phyloP scores from a whole-genome alignment of 2,888 invertebrate species.

The Meteorus cinctellus region DNA sequence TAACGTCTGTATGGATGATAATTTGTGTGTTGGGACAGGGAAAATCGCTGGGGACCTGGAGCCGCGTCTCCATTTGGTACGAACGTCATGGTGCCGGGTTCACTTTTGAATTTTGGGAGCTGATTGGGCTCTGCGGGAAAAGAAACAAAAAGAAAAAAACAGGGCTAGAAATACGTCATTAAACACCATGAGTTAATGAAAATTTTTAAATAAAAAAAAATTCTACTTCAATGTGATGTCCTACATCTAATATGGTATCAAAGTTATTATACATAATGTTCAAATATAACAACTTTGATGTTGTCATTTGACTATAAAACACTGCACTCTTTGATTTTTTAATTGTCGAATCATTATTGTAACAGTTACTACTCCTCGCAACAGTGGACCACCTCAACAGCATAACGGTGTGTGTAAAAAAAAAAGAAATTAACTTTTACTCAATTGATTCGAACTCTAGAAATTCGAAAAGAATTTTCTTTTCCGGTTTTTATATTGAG shows the following conservation, averaged over 20 bases:
- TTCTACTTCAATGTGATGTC: constrained; percentile 1
- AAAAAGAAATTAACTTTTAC: too few relatives aligned
- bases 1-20: constrained; percentile 76
- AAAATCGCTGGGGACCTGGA: constrained; percentile 75
- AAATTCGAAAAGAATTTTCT: too few relatives aligned
- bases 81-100: constrained; percentile 63
- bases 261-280: background rate
- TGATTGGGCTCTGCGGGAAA: constrained; percentile 62
- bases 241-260: background rate
- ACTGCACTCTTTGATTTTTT: constrained; percentile 57
- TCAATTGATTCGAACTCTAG: too few relatives aligned
- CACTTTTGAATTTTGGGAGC: constrained; percentile 68
- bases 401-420: background rate
- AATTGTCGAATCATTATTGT: constrained; percentile 46
- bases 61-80: constrained; percentile 67
- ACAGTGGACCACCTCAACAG: constrained; percentile 63
- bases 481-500: background rate
- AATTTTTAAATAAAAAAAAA: constrained; percentile 4
- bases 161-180: background rate
- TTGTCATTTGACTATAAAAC: constrained; percentile 59
- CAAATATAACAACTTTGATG: background rate
- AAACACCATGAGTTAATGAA: constrained; percentile 7
- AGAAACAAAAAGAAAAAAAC: constrained; percentile 46
- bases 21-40: constrained; percentile 72
- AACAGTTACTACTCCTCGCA: constrained; percentile 36